Conservation (phyloP, 1,140 invertebrate genomes). For the Aphidius gifuensis region DNA sequence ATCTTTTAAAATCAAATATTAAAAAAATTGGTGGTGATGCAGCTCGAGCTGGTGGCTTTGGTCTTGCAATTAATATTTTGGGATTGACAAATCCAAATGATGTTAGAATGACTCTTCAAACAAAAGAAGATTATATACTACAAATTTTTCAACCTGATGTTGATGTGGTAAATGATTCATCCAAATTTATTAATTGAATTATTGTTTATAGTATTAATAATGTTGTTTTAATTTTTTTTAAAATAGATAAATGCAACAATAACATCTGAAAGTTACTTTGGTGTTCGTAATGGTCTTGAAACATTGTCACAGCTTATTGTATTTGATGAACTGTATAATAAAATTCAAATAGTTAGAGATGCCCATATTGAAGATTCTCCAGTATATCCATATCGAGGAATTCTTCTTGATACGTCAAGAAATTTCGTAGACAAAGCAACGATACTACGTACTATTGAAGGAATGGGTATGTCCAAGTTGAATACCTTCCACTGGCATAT, state of each 20-base stretch:
- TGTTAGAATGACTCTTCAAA: conserved; percentile 56
- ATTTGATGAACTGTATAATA: conserved; percentile 62
- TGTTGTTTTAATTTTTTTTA: conserved; percentile 10
- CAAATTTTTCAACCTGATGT: conserved; percentile 51
- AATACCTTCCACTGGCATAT: conserved; percentile 90
- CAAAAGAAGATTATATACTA: conserved; percentile 68
- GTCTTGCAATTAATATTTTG: conserved; percentile 39
- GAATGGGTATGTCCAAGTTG: conserved; percentile 76
- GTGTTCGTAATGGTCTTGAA: conserved; percentile 73
- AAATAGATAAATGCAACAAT: conserved; percentile 60
- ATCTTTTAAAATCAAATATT: conserved; percentile 36
- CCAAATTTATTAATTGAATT: too few relatives aligned
- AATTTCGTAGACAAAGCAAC: conserved; percentile 68
- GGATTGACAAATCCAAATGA: conserved; percentile 25
- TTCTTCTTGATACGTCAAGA: conserved; percentile 74
- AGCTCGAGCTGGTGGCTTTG: conserved; percentile 32
- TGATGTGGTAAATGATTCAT: conserved; percentile 45
- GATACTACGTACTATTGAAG: conserved; percentile 74
- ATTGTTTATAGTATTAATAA: background rate
- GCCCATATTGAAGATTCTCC: conserved; percentile 67
- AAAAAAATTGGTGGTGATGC: conserved; percentile 20
- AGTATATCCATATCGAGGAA: conserved; percentile 70
- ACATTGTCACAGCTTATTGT: conserved; percentile 74
- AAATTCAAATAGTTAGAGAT: conserved; percentile 61
- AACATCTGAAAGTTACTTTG: conserved; percentile 66